Percentiles rank a stretch among this genome's conserved stretches.
These are phyloP conservation scores for Boulengeromyrus knoepffleri DNA, from an alignment of 2,113 vertebrate species.

Conservation along the genomic window DNA sequence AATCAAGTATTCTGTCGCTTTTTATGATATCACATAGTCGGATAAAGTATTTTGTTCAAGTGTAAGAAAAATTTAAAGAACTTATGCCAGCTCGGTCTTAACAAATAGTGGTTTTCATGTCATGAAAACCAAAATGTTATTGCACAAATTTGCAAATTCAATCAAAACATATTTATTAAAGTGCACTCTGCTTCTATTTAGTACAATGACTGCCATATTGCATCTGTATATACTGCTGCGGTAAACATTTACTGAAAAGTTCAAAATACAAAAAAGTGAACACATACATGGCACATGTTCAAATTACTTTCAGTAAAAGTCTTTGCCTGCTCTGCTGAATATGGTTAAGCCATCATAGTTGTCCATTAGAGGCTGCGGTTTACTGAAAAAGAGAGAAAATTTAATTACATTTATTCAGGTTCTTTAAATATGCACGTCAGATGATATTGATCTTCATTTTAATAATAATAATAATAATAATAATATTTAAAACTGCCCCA, in stretches of 20 bases:
- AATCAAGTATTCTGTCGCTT: not conserved
- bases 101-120: not conserved
- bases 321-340: not conserved
- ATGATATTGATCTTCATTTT: no score
- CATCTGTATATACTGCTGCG: not conserved
- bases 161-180: not conserved
- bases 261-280: not conserved
- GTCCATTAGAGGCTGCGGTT: not conserved
- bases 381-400: not conserved
- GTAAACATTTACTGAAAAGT: not conserved
- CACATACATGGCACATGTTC: not conserved
- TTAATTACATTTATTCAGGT: not conserved
- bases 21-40: not conserved
- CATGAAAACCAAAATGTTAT: not conserved
- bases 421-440: not conserved
- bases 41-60: not conserved
- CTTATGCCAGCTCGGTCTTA: not conserved
- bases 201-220: not conserved
- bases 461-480: not conserved
- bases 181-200: not conserved
- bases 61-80: not conserved
- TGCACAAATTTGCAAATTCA: not conserved
- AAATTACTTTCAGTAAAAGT: not conserved
- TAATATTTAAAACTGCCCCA: not conserved
- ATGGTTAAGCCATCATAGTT: not conserved